Evolutionary conservation across 2,797 vertebrate species (phyloP).

Genomic region (Danio aesculapii): DNA sequence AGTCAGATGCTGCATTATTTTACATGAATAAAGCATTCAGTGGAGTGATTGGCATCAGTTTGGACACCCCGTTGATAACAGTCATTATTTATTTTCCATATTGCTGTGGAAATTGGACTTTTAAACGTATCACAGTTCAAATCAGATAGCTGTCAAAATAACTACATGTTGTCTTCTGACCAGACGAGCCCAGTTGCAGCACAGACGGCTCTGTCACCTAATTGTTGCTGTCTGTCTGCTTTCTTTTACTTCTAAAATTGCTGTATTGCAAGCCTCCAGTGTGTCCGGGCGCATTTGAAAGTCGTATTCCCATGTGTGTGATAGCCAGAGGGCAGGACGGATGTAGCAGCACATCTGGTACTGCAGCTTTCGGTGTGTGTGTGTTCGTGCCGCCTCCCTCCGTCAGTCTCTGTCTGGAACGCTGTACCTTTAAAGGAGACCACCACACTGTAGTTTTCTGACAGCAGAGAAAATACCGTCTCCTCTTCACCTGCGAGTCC

Average conservation of each 20-base stretch:
- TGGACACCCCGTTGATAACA: background rate
- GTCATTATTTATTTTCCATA: background rate
- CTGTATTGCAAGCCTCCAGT: background rate
- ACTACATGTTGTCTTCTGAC: background rate
- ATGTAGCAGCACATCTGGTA: constrained; percentile 4
- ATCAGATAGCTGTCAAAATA: background rate
- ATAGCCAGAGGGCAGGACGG: constrained; percentile 29
- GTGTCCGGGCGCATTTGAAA: constrained; percentile 6
- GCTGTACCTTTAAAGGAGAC: constrained; percentile 50
- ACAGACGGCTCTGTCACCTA: background rate
- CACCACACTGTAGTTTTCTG: constrained; percentile 16
- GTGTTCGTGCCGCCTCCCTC: background rate
- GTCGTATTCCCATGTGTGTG: constrained; percentile 23
- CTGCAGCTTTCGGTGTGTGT: background rate
- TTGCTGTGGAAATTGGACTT: background rate
- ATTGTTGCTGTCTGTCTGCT: background rate
- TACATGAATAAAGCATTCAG: background rate
- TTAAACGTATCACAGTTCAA: too few species aligned
- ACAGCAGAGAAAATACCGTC: constrained; percentile 12
- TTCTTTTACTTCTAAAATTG: background rate
- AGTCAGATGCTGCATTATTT: too few species aligned
- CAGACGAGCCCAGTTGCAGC: background rate
- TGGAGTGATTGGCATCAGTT: background rate
- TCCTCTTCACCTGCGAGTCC: constrained; percentile 11
- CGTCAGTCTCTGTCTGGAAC: background rate